These are phyloP conservation scores for Pollimyrus isidori DNA, from an alignment of 2,113 vertebrate genomes.

Conservation along the genomic window DNA sequence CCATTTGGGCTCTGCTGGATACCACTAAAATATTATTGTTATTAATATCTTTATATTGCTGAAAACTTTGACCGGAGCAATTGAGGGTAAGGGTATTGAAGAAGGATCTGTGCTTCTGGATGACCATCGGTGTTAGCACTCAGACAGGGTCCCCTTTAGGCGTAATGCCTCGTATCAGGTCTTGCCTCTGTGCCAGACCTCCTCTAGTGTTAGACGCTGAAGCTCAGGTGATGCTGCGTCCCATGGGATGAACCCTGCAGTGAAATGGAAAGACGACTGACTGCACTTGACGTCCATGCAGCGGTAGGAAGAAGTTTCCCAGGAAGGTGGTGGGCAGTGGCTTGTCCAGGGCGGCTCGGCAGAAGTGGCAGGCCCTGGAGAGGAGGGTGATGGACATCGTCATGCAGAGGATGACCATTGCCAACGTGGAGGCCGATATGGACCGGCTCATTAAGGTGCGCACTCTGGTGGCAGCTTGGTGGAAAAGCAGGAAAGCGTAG, in stretches of 20 bases:
- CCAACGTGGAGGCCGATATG: slow-evolving; percentile 92
- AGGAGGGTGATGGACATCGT: slow-evolving; percentile 82
- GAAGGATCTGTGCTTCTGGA: not conserved
- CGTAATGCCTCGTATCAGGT: not conserved
- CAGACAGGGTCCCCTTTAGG: not conserved
- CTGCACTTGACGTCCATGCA: not conserved
- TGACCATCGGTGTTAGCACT: not conserved
- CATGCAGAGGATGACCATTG: slow-evolving; percentile 93
- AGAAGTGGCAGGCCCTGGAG: slow-evolving; percentile 92
- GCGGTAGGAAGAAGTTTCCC: slow-evolving; percentile 77
- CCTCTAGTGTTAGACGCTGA: not conserved
- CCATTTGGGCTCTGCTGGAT: not conserved
- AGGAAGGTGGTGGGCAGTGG: slow-evolving; percentile 68
- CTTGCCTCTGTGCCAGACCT: not conserved
- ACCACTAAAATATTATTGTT: not conserved
- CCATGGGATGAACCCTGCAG: not conserved
- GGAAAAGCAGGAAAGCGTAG: not conserved
- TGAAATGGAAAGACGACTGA: not conserved
- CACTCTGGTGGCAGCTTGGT: not conserved
- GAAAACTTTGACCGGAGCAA: not conserved
- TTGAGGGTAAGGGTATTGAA: not conserved
- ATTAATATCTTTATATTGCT: not conserved
- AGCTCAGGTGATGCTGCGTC: not conserved
- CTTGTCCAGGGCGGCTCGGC: slow-evolving; percentile 78
- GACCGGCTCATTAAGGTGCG: slow-evolving; percentile 86